Percentiles rank a stretch among this genome's conserved stretches.
These are phyloP conservation scores for Pseudocheirus occidentalis DNA, from an alignment of 2,797 vertebrate genomes.

Conservation along the genomic window DNA sequence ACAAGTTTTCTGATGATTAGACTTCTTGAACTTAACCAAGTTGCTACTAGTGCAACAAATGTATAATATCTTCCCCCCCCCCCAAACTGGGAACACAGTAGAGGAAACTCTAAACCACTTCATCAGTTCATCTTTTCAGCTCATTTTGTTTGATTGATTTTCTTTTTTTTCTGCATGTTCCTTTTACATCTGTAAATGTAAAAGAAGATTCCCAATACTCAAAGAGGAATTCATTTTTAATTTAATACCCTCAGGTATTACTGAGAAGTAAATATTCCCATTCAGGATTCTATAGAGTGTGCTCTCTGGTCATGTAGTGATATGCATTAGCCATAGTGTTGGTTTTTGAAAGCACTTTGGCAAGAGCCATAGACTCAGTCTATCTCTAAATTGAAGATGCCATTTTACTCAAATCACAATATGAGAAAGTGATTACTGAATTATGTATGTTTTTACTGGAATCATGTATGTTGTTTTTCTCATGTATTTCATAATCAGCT, in stretches of 20 bases:
- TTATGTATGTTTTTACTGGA: too few relatives aligned
- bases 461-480: too few relatives aligned
- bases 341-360: constrained; percentile 58
- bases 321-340: constrained; percentile 75
- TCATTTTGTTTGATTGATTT: not conserved
- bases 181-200: constrained; percentile 30
- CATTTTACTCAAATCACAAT: not conserved
- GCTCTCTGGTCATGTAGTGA: constrained; percentile 61
- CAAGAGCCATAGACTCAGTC: constrained; percentile 53
- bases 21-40: too few relatives aligned
- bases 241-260: constrained; percentile 83
- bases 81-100: not conserved
- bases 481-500: too few relatives aligned
- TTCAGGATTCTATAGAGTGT: constrained; percentile 54
- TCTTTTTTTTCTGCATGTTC: not conserved
- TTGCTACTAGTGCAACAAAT: too few relatives aligned
- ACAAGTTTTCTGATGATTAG: too few relatives aligned
- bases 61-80: not conserved
- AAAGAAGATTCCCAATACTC: constrained; percentile 72
- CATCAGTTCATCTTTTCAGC: too few relatives aligned
- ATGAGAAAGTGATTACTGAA: too few relatives aligned
- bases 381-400: constrained; percentile 38
- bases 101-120: not conserved
- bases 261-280: constrained; percentile 79
- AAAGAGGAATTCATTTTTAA: constrained; percentile 73